phyloP scores from a whole-genome alignment of 2,113 vertebrate species.

The Perca flavescens region DNA sequence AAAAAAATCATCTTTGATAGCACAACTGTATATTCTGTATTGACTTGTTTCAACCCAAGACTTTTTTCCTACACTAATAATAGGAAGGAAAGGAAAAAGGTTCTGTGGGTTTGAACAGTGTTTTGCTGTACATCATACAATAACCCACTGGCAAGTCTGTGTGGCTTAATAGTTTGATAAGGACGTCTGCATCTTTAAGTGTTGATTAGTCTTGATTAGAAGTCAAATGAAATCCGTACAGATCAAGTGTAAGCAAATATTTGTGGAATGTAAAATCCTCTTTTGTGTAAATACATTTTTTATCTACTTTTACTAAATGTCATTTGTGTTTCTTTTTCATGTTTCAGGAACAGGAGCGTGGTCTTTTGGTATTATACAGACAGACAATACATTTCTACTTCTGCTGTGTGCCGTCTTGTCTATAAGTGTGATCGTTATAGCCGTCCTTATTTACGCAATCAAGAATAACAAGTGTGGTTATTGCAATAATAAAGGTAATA shows the following conservation, averaged over 20 bases:
- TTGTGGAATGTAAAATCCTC: neutral
- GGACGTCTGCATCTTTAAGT: neutral
- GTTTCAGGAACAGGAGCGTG: neutral
- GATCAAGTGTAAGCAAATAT: neutral
- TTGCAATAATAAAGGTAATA: slow-evolving; percentile 31
- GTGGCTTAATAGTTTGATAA: neutral
- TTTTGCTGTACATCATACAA: neutral
- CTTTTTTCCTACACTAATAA: neutral
- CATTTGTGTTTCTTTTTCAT: neutral
- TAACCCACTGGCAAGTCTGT: neutral
- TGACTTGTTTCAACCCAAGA: neutral
- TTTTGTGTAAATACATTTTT: neutral
- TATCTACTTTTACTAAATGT: neutral
- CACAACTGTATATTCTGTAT: too few species aligned
- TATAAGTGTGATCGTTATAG: slow-evolving; percentile 20
- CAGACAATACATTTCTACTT: neutral
- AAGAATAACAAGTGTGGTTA: neutral
- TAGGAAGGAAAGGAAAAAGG: neutral
- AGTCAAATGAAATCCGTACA: neutral
- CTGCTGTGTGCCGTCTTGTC: slow-evolving; percentile 14
- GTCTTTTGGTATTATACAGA: neutral
- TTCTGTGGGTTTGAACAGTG: neutral
- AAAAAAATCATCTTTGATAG: neutral
- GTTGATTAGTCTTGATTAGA: neutral
- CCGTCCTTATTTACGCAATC: slow-evolving; percentile 4